phyloP scores from a whole-genome alignment of 2,113 vertebrate genomes.

The Caloenas nicobarica region DNA sequence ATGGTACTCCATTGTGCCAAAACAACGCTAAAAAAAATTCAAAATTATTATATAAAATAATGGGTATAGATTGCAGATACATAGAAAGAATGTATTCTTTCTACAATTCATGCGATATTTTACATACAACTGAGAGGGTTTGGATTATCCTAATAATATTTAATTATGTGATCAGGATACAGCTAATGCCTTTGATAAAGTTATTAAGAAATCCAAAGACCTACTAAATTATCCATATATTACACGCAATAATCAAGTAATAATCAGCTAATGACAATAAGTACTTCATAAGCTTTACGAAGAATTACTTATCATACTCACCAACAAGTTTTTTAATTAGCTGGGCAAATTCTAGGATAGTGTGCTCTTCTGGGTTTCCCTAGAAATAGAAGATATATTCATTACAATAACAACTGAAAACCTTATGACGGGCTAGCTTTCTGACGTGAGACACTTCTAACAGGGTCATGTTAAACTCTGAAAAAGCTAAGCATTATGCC shows the following conservation, averaged over 20 bases:
- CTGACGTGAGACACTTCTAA: background rate
- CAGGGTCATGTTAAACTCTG: background rate
- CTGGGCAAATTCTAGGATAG: constrained; percentile 95
- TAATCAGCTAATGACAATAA: background rate
- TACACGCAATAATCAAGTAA: constrained; percentile 18
- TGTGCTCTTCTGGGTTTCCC: constrained; percentile 98
- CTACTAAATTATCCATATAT: constrained; percentile 17
- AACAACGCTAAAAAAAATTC: background rate
- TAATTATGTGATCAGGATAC: constrained; percentile 1
- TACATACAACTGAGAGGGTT: background rate
- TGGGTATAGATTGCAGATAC: background rate
- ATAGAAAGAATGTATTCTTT: background rate
- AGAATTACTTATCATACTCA: constrained; percentile 74
- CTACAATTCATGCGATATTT: background rate
- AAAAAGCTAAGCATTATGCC: background rate
- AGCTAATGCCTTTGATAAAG: background rate
- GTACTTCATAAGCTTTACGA: background rate
- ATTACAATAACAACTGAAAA: background rate
- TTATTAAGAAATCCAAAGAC: constrained; percentile 16
- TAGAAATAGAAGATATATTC: constrained; percentile 60
- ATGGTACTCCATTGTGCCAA: background rate
- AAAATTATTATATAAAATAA: background rate
- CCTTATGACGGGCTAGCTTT: background rate
- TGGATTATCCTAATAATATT: background rate
- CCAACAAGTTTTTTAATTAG: constrained; percentile 97